phyloP scores from a whole-genome alignment of 2,888 invertebrate genomes.

The Girardia tigrina region DNA sequence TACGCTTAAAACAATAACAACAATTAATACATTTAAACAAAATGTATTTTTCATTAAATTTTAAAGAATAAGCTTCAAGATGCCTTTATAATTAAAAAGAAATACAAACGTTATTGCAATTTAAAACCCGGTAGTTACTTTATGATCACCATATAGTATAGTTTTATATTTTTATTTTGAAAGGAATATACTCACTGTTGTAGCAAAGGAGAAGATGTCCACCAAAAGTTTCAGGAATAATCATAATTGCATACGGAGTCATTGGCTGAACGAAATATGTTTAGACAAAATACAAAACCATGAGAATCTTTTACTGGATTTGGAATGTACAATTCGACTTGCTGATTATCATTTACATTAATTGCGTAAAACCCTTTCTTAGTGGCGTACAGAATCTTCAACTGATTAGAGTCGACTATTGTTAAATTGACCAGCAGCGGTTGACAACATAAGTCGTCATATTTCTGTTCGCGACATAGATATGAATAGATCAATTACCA shows the following conservation, averaged over 20 bases:
- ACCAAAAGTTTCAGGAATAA: background rate
- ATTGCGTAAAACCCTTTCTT: conserved; percentile 13
- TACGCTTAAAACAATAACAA: too few species aligned
- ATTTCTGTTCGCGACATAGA: too few species aligned
- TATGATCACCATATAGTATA: too few species aligned
- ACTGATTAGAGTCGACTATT: background rate
- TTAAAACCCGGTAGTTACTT: too few species aligned
- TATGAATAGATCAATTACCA: too few species aligned
- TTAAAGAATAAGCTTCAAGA: too few species aligned
- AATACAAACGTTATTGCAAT: too few species aligned
- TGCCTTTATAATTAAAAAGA: too few species aligned
- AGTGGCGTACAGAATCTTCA: conserved; percentile 8
- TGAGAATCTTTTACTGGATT: background rate
- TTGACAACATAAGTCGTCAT: conserved; percentile 5
- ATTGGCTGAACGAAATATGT: background rate
- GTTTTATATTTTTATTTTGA: too few species aligned
- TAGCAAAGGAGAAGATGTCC: background rate
- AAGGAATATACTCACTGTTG: background rate
- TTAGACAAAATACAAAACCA: background rate
- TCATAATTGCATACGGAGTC: conserved; percentile 19
- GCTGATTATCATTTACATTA: background rate
- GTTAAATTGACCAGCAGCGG: background rate
- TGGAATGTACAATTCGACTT: background rate
- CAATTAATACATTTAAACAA: too few species aligned
- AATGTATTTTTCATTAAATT: too few species aligned